Percentiles rank a stretch among this genome's conserved stretches.
Evolutionary conservation across 2,113 vertebrate genomes (phyloP).

Genomic region (Aegithalos caudatus): DNA sequence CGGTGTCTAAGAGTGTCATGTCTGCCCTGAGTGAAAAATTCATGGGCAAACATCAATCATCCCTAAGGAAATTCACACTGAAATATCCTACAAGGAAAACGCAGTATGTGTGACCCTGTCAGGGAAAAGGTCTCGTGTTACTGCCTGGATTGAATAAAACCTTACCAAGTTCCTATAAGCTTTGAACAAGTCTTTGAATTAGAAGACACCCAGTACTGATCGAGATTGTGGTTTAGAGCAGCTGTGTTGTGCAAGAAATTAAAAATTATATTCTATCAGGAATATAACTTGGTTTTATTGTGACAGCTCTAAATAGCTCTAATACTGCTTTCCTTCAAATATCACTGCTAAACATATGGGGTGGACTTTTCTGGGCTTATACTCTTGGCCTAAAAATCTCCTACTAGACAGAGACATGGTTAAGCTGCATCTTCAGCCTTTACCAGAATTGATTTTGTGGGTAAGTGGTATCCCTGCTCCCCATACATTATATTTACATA

Average conservation of each 20-base stretch:
- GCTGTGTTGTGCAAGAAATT: not conserved
- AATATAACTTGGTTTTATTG: not conserved
- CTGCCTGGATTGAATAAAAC: not conserved
- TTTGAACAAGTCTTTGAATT: not conserved
- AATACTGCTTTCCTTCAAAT: not conserved
- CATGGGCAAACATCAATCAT: not conserved
- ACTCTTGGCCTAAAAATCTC: not conserved
- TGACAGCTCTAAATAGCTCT: not conserved
- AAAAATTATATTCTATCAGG: not conserved
- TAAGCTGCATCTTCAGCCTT: not conserved
- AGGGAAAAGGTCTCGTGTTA: rapidly evolving
- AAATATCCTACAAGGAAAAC: not conserved
- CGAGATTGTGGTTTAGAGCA: not conserved
- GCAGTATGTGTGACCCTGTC: not conserved
- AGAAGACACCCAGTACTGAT: not conserved
- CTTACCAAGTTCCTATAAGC: rapidly evolving
- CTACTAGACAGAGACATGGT: rapidly evolving
- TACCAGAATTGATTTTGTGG: not conserved
- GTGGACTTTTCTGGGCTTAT: not conserved
- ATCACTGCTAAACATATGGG: not conserved
- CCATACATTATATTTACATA: too few relatives aligned
- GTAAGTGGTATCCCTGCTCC: not conserved
- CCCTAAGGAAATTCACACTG: not conserved
- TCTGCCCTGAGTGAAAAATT: not conserved
- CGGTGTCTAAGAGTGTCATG: too few relatives aligned